Percentiles rank a stretch among this genome's conserved stretches.
phyloP scores from a whole-genome alignment of 2,797 vertebrate species.

The Crax fasciolata region DNA sequence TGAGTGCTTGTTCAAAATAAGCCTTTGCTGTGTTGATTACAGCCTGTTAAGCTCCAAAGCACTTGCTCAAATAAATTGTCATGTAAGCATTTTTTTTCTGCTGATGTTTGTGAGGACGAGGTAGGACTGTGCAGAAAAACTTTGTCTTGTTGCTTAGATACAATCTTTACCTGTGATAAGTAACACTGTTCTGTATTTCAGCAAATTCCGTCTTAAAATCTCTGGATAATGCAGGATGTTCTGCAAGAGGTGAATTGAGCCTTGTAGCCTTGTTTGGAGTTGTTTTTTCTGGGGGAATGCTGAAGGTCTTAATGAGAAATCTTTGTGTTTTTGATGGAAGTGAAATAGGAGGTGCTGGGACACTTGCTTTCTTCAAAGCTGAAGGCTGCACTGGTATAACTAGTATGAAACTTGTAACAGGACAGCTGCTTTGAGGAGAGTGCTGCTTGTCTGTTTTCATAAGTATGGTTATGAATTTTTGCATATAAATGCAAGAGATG shows the following conservation, averaged over 20 bases:
- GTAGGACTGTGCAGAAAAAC: neutral
- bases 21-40: constrained; percentile 4
- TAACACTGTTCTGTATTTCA: neutral
- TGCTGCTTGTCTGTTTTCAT: constrained; percentile 36
- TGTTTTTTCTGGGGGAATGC: neutral
- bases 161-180: constrained; percentile 18
- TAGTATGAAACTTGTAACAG: neutral
- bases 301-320: neutral
- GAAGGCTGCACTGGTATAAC: neutral
- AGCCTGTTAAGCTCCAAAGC: constrained; percentile 5
- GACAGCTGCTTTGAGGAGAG: constrained; percentile 53
- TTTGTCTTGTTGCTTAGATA: constrained; percentile 21
- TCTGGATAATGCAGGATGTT: neutral
- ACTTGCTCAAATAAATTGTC: neutral
- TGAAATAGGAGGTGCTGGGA: neutral
- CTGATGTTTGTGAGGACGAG: constrained; percentile 1
- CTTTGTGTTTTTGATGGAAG: neutral
- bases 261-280: neutral
- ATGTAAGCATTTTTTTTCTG: constrained; percentile 20
- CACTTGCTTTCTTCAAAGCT: neutral
- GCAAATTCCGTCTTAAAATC: constrained; percentile 8
- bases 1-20: constrained; percentile 29
- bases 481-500: constrained; percentile 29
- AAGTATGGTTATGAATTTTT: constrained; percentile 56
- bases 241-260: neutral